Evolutionary conservation across 2,113 vertebrate species (phyloP).

Genomic region (Elaphurus davidianus): DNA sequence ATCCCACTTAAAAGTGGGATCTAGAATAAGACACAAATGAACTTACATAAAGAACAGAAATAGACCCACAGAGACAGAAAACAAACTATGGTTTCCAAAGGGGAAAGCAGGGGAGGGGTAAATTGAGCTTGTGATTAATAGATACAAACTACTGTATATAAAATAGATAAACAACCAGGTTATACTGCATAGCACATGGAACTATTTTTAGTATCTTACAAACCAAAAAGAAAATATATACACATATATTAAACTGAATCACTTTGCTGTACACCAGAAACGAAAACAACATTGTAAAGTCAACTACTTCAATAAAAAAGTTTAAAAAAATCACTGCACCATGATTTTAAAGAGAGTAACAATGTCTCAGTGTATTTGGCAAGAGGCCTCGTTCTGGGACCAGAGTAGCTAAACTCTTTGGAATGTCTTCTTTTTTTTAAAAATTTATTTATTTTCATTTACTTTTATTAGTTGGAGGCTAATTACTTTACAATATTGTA

Average conservation of each 20-base stretch:
- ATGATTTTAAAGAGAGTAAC: not conserved
- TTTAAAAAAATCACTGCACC: not conserved
- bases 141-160: not conserved
- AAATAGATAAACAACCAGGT: not conserved
- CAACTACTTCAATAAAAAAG: not conserved
- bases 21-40: not conserved
- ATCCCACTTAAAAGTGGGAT: not conserved
- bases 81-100: not conserved
- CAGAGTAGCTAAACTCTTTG: not conserved
- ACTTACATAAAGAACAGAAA: not conserved
- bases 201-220: not conserved
- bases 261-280: not conserved
- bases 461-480: too few species aligned
- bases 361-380: not conserved
- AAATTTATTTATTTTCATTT: too few species aligned
- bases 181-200: not conserved
- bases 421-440: too few species aligned
- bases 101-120: not conserved
- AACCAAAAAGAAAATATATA: not conserved
- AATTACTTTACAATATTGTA: too few species aligned
- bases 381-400: not conserved
- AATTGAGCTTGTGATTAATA: not conserved
- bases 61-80: not conserved
- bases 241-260: not conserved
- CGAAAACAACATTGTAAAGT: not conserved